phyloP scores from a whole-genome alignment of 2,113 vertebrate genomes.

The Cyprinodon tularosa region DNA sequence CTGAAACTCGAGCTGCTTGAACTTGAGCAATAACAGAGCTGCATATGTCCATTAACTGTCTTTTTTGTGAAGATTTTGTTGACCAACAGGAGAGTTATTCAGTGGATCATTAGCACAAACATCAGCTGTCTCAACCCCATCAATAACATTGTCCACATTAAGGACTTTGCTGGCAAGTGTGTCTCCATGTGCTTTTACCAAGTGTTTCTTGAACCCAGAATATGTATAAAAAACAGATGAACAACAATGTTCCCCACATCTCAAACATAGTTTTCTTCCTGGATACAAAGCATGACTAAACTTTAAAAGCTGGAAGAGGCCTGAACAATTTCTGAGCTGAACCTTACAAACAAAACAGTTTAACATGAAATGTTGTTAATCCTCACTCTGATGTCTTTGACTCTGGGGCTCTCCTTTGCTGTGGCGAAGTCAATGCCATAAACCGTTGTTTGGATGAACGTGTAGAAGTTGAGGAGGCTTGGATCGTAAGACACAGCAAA shows the following conservation, averaged over 20 bases:
- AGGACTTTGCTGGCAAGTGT: no score
- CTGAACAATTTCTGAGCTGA: background rate
- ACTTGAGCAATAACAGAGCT: conserved; percentile 1
- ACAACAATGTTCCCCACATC: background rate
- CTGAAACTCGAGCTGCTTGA: background rate
- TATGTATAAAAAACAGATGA: background rate
- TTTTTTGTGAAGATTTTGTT: background rate
- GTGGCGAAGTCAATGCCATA: background rate
- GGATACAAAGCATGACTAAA: conserved; percentile 1
- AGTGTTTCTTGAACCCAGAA: no score
- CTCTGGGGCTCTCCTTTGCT: background rate
- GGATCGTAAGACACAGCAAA: background rate
- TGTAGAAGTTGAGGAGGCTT: background rate
- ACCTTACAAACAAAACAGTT: background rate
- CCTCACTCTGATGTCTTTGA: background rate
- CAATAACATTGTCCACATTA: background rate
- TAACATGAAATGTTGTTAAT: background rate
- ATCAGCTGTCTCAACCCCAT: background rate
- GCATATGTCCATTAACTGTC: background rate
- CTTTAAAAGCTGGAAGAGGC: background rate
- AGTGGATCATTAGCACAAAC: background rate
- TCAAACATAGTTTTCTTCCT: background rate
- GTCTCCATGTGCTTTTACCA: background rate
- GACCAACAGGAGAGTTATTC: background rate
- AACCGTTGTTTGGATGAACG: background rate